Evolutionary conservation across 2,888 invertebrate genomes (phyloP).

Genomic region (Dicyrtomina minuta): DNA sequence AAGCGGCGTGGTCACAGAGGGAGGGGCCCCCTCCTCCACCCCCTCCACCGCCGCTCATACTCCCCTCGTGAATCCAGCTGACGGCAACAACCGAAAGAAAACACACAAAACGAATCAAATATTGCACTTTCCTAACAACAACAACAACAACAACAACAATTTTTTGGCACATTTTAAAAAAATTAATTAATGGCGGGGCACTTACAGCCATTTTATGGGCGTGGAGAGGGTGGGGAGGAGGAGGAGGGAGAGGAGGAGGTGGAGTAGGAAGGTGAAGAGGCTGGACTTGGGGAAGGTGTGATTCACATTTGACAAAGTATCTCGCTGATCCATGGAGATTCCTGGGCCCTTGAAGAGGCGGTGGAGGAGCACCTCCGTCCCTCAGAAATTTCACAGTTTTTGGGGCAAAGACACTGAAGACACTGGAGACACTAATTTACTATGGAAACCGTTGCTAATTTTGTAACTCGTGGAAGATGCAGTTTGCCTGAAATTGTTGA

Average conservation of each 20-base stretch:
- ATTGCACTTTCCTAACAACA: neutral
- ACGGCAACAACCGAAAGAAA: neutral
- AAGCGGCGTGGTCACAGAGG: constrained; percentile 35
- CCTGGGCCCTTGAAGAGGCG: too few relatives aligned
- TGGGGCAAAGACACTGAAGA: too few relatives aligned
- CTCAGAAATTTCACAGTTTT: too few relatives aligned
- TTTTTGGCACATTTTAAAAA: neutral
- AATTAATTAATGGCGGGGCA: neutral
- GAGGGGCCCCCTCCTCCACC: constrained; percentile 7
- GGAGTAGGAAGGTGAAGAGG: constrained; percentile 21
- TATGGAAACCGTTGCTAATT: too few relatives aligned
- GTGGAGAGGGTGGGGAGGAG: constrained; percentile 24
- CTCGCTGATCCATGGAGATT: too few relatives aligned
- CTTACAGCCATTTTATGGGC: constrained; percentile 35
- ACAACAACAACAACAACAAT: neutral
- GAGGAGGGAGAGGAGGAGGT: constrained; percentile 24
- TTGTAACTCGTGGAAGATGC: too few relatives aligned
- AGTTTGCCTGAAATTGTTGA: too few relatives aligned
- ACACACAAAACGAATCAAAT: neutral
- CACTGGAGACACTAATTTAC: too few relatives aligned
- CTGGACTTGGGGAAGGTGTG: too few relatives aligned
- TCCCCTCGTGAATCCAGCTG: constrained; percentile 14
- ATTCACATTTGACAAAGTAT: too few relatives aligned
- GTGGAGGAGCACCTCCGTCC: too few relatives aligned
- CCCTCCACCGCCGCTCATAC: neutral